Percentiles rank a stretch among this genome's conserved stretches.
Conservation (phyloP, 2,888 invertebrate species). For the Hypselothyrea guttata region DNA sequence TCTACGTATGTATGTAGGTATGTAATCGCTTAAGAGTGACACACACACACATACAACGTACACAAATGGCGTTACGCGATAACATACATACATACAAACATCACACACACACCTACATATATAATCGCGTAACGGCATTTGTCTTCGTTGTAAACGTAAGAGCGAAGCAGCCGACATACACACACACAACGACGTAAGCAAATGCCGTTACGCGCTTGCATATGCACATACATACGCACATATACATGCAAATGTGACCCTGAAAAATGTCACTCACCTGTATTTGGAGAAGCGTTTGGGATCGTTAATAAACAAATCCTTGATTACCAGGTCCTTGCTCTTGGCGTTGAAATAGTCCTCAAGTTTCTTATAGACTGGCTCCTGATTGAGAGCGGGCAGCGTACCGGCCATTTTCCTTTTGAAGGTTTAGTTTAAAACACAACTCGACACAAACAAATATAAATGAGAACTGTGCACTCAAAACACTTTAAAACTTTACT, state of each 20-base stretch:
- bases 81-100: too few relatives aligned
- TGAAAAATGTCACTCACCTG: constrained; percentile 85
- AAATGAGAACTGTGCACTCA: constrained; percentile 45
- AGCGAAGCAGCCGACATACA: too few relatives aligned
- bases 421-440: constrained; percentile 45
- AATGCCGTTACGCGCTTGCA: not conserved
- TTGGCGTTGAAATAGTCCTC: constrained; percentile 88
- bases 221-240: not conserved
- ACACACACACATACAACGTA: not conserved
- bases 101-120: too few relatives aligned
- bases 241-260: constrained; percentile 9
- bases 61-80: too few relatives aligned
- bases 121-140: too few relatives aligned
- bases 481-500: constrained; percentile 57
- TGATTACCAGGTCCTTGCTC: constrained; percentile 90
- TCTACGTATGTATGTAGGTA: too few relatives aligned
- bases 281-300: constrained; percentile 92
- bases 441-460: constrained; percentile 52
- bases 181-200: too few relatives aligned
- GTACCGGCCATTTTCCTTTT: constrained; percentile 71
- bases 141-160: too few relatives aligned
- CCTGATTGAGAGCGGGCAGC: constrained; percentile 84
- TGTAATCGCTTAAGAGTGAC: not conserved
- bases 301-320: constrained; percentile 91
- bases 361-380: constrained; percentile 89